Percentiles rank a stretch among this genome's conserved stretches.
These are phyloP conservation scores for Drosophila chauvacae DNA, from an alignment of 1,140 invertebrate species.

Conservation along the genomic window DNA sequence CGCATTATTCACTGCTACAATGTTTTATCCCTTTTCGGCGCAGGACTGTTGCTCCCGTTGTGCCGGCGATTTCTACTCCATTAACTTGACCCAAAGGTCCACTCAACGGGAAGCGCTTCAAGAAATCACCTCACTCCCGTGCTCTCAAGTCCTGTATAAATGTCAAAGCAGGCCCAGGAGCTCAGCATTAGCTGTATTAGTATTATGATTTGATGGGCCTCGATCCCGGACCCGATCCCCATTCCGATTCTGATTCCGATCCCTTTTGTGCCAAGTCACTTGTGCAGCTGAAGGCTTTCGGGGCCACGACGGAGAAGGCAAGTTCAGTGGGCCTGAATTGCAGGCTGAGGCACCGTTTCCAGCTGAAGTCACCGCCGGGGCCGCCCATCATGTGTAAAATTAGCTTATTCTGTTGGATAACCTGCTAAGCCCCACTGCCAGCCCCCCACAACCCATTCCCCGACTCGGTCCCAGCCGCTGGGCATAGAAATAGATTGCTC, in stretches of 20 bases:
- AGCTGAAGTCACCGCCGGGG: slow-evolving; percentile 39
- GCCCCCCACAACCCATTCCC: background rate
- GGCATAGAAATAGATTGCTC: slow-evolving; percentile 69
- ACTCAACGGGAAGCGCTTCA: slow-evolving; percentile 72
- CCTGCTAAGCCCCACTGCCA: slow-evolving; percentile 2
- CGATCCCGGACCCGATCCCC: slow-evolving; percentile 11
- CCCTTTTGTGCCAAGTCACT: slow-evolving; percentile 17
- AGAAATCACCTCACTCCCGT: slow-evolving; percentile 65
- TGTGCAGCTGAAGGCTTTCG: slow-evolving; percentile 28
- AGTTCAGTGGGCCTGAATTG: slow-evolving; percentile 46
- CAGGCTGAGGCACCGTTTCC: slow-evolving; percentile 53
- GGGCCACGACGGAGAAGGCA: background rate
- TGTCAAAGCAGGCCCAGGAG: slow-evolving; percentile 41
- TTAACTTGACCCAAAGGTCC: slow-evolving; percentile 83
- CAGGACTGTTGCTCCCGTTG: too few species aligned
- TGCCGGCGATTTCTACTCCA: slow-evolving; percentile 75
- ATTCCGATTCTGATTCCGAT: background rate
- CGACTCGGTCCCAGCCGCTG: slow-evolving; percentile 49
- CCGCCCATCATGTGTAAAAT: slow-evolving; percentile 81
- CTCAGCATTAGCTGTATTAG: slow-evolving; percentile 17
- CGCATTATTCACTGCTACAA: too few species aligned
- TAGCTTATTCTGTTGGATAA: slow-evolving; percentile 77
- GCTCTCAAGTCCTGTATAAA: slow-evolving; percentile 50
- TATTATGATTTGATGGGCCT: slow-evolving; percentile 33
- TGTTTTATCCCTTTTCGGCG: too few species aligned